A percentile compares a stretch with the other conserved stretches of the same genome.
These are phyloP conservation scores for Capromys pilorides DNA, from an alignment of 2,797 vertebrate genomes.

Conservation along the genomic window DNA sequence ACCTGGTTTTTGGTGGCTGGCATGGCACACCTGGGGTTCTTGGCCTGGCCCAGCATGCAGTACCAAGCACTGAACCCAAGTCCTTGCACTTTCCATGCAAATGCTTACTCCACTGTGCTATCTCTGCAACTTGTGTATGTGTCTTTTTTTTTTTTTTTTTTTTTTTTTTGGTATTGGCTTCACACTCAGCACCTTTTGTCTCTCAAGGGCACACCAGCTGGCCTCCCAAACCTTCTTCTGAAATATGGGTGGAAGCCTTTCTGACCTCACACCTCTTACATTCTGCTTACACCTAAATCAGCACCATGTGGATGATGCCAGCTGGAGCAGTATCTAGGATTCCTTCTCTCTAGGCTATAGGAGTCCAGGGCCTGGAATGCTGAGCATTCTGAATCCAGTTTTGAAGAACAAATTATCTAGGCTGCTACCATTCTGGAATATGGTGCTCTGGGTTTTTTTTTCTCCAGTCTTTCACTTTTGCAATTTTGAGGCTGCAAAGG, in stretches of 20 bases:
- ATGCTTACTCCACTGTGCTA: too few relatives aligned
- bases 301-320: not conserved
- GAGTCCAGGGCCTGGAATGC: not conserved
- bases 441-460: not conserved
- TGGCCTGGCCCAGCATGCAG: too few relatives aligned
- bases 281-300: not conserved
- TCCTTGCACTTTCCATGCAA: too few relatives aligned
- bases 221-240: not conserved
- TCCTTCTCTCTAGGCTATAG: not conserved
- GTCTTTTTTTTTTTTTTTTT: too few relatives aligned
- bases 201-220: not conserved
- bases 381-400: not conserved
- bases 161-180: not conserved
- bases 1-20: too few relatives aligned
- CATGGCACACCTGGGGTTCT: too few relatives aligned
- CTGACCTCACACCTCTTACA: not conserved
- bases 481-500: not conserved
- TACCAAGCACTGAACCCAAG: too few relatives aligned
- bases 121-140: too few relatives aligned
- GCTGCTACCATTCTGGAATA: not conserved
- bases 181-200: not conserved
- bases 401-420: not conserved
- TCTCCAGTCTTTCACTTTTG: not conserved
- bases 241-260: not conserved
- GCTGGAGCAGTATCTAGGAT: not conserved